Conservation (phyloP, 2,888 invertebrate genomes). For the Chaetoderma sp. region DNA sequence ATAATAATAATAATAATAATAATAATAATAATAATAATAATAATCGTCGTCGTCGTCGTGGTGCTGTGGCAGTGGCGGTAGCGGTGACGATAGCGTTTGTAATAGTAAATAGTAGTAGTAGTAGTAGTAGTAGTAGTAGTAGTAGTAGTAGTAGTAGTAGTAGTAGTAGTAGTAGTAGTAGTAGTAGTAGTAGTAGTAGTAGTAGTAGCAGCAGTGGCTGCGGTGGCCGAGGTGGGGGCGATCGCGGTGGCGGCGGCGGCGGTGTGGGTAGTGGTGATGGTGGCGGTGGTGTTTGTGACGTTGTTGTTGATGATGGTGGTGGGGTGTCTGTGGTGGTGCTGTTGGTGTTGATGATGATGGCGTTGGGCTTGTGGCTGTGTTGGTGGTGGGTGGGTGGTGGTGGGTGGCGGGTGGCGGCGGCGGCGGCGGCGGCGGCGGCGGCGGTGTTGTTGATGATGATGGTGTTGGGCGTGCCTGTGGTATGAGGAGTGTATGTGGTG, state of each 20-base stretch:
- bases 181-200: constrained; percentile 2
- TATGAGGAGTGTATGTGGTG: not conserved
- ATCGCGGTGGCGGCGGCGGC: too few species aligned
- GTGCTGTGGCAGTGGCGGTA: too few species aligned
- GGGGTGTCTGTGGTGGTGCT: too few species aligned
- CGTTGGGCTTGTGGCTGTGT: too few species aligned
- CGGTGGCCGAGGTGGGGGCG: not conserved
- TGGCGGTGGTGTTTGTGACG: too few species aligned
- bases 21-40: too few species aligned
- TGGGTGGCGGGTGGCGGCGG: not conserved
- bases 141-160: constrained; percentile 19
- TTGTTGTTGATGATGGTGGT: too few species aligned
- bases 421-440: not conserved
- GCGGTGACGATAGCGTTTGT: not conserved
- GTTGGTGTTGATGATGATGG: too few species aligned
- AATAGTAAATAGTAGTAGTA: not conserved
- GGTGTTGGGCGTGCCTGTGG: not conserved
- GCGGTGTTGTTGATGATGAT: too few species aligned
- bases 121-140: constrained; percentile 17
- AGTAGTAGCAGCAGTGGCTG: not conserved
- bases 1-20: too few species aligned
- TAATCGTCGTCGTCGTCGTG: too few species aligned
- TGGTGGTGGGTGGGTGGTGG: too few species aligned
- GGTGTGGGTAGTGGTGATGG: not conserved
- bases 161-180: constrained; percentile 21